Evolutionary conservation across 2,888 invertebrate species (phyloP).

Genomic region (Tortricodes alternella): DNA sequence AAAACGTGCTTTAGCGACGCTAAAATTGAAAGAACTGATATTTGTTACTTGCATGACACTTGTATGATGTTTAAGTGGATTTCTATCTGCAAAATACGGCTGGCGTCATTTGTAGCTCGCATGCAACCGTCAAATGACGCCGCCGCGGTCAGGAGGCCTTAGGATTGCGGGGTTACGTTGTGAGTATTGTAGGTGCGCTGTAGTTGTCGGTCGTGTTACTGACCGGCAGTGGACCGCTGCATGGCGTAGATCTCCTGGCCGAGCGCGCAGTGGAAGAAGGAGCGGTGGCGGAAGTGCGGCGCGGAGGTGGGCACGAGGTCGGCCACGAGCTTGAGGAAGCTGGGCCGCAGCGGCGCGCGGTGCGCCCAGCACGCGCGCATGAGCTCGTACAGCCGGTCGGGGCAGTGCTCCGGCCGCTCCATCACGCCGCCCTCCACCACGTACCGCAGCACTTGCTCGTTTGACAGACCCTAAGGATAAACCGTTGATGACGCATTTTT

Average conservation of each 20-base stretch:
- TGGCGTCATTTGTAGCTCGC: too few species aligned
- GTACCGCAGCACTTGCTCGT: constrained; percentile 95
- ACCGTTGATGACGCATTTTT: too few species aligned
- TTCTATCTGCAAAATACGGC: too few species aligned
- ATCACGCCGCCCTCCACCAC: constrained; percentile 96
- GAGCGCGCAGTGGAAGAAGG: constrained; percentile 85
- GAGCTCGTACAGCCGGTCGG: constrained; percentile 93
- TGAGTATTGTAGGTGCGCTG: too few species aligned
- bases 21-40: too few species aligned
- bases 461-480: constrained; percentile 94
- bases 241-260: constrained; percentile 82
- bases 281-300: constrained; percentile 81
- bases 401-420: constrained; percentile 98
- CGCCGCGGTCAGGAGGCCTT: too few species aligned
- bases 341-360: constrained; percentile 89
- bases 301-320: constrained; percentile 87
- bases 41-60: too few species aligned
- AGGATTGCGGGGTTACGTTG: too few species aligned
- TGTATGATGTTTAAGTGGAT: too few species aligned
- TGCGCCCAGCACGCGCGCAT: constrained; percentile 98
- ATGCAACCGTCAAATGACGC: too few species aligned
- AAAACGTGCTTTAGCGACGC: too few species aligned
- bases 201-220: constrained; percentile 32
- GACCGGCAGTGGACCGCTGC: constrained; percentile 59
- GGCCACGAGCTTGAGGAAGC: constrained; percentile 92